A percentile compares a stretch with the other conserved stretches of the same genome.
phyloP scores from a whole-genome alignment of 2,888 invertebrate genomes.

The Aspidiotus destructor region DNA sequence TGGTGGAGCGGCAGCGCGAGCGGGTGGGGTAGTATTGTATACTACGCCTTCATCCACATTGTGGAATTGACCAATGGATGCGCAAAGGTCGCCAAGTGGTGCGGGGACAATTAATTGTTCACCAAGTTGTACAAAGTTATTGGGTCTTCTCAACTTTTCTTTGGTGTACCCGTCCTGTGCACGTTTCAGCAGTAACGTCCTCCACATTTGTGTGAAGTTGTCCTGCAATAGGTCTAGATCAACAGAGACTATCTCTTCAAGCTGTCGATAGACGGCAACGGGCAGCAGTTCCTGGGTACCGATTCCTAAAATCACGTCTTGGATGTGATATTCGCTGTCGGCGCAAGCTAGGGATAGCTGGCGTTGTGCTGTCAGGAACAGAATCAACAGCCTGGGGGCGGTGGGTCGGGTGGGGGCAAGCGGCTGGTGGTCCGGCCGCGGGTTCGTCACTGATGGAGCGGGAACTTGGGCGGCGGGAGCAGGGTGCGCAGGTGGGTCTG shows the following conservation, averaged over 20 bases:
- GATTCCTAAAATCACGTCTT: neutral
- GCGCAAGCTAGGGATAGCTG: neutral
- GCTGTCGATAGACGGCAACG: neutral
- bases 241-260: neutral
- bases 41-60: neutral
- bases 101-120: neutral
- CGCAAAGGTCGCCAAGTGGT: neutral
- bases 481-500: no score
- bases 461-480: no score
- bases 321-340: neutral
- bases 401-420: no score
- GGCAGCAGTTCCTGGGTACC: neutral
- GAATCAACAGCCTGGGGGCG: neutral
- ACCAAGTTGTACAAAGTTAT: neutral
- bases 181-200: neutral
- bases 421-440: no score
- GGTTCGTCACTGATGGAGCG: no score
- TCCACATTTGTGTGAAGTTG: neutral
- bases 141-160: neutral
- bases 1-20: neutral
- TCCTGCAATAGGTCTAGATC: neutral
- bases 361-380: neutral
- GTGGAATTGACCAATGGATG: neutral
- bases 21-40: neutral
- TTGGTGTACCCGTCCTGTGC: neutral